Conservation (phyloP, 2,797 vertebrate genomes). For the Pangasius sanitwongsei region DNA sequence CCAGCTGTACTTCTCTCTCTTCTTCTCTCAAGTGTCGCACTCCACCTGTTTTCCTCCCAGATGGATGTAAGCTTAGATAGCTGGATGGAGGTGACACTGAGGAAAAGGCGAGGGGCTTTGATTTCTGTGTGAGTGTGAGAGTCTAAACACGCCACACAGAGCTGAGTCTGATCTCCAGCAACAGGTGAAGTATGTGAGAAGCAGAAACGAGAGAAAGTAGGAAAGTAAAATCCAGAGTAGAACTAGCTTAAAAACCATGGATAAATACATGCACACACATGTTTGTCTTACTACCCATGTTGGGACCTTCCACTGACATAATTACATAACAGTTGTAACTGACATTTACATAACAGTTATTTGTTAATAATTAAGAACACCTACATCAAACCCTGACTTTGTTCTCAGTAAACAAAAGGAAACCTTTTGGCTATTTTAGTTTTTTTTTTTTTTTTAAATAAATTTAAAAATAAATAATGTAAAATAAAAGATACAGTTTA, state of each 20-base stretch:
- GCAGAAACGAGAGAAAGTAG: slow-evolving; percentile 33
- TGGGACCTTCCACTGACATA: not conserved
- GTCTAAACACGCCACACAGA: slow-evolving; percentile 23
- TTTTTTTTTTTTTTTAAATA: not conserved
- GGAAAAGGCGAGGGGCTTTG: slow-evolving; percentile 33
- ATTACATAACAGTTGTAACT: not conserved
- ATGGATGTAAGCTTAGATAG: slow-evolving; percentile 33
- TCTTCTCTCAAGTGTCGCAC: slow-evolving; percentile 26
- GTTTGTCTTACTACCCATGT: not conserved
- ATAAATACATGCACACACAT: slow-evolving; percentile 16
- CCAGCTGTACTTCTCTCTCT: slow-evolving; percentile 25
- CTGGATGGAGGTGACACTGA: slow-evolving; percentile 37
- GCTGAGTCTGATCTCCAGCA: slow-evolving; percentile 46
- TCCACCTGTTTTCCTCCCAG: slow-evolving; percentile 52
- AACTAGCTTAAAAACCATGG: not conserved
- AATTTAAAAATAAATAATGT: not conserved
- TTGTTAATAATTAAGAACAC: not conserved
- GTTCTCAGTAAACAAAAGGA: not conserved
- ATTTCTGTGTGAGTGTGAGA: slow-evolving; percentile 38
- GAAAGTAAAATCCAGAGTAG: slow-evolving; percentile 17
- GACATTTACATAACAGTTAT: slow-evolving; percentile 4
- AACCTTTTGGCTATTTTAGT: not conserved
- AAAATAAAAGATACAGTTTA: not conserved
- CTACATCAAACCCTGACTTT: not conserved
- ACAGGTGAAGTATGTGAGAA: slow-evolving; percentile 46